Percentiles rank a stretch among this genome's conserved stretches.
Evolutionary conservation across 2,797 vertebrate species (phyloP).

Genomic region (Acanthis flammea): DNA sequence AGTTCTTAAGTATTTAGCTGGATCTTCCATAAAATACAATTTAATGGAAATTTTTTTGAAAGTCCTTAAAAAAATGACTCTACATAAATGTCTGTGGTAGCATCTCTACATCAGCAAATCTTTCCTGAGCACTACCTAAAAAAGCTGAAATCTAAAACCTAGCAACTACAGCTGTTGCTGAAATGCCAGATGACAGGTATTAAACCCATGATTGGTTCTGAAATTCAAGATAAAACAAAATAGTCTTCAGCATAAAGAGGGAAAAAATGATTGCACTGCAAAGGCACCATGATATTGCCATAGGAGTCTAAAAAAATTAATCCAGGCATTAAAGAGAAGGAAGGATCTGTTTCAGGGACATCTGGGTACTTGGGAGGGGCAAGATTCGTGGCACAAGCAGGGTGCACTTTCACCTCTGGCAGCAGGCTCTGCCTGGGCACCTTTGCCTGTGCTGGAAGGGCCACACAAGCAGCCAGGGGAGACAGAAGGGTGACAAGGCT

Average conservation of each 20-base stretch:
- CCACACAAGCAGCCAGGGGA: background rate
- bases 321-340: background rate
- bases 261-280: background rate
- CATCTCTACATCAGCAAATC: background rate
- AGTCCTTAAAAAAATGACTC: background rate
- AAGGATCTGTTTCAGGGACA: background rate
- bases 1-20: background rate
- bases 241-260: background rate
- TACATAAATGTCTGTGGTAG: background rate
- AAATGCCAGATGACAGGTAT: slow-evolving; percentile 21
- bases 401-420: background rate
- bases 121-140: background rate
- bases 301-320: background rate
- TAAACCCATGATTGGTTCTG: slow-evolving; percentile 21
- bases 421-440: background rate
- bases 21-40: background rate
- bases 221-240: slow-evolving; percentile 40
- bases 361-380: background rate
- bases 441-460: background rate
- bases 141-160: background rate
- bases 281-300: background rate
- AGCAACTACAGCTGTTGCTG: background rate
- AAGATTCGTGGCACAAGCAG: background rate
- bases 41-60: background rate
- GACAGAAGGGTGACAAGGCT: background rate